A percentile compares a stretch with the other conserved stretches of the same genome.
phyloP scores from a whole-genome alignment of 2,113 vertebrate genomes.

The Pica pica region DNA sequence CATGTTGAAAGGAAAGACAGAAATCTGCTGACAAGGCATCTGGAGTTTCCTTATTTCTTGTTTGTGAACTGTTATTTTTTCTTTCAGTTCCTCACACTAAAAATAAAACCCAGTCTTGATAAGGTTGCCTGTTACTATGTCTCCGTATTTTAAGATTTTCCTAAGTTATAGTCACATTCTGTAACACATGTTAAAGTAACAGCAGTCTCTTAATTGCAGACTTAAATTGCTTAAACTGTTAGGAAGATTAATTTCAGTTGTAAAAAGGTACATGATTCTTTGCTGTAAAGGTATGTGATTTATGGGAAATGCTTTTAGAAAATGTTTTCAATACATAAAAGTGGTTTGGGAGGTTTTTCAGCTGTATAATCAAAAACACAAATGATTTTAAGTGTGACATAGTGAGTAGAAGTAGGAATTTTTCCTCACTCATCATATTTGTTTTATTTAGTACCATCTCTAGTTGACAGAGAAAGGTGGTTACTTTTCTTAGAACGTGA shows the following conservation, averaged over 20 bases:
- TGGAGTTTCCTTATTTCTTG: not conserved
- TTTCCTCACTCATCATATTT: not conserved
- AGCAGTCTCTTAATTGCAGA: not conserved
- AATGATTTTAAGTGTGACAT: not conserved
- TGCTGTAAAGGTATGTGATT: not conserved
- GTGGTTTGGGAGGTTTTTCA: not conserved
- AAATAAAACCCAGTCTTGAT: not conserved
- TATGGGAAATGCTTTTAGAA: not conserved
- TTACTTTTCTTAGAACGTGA: not conserved
- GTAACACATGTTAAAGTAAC: not conserved
- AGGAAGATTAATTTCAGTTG: not conserved
- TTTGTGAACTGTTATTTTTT: not conserved
- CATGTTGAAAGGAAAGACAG: not conserved
- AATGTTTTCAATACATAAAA: not conserved
- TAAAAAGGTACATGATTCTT: not conserved
- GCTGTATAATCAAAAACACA: not conserved
- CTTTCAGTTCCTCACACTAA: not conserved
- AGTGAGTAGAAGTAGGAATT: not conserved
- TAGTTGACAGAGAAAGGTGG: not conserved
- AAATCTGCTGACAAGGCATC: not conserved
- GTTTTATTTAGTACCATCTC: not conserved
- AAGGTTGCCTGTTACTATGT: not conserved
- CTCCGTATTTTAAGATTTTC: not conserved
- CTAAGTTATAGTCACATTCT: not conserved
- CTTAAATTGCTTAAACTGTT: not conserved